These are phyloP conservation scores for Pherbina coryleti DNA, from an alignment of 2,888 invertebrate species.

Conservation along the genomic window DNA sequence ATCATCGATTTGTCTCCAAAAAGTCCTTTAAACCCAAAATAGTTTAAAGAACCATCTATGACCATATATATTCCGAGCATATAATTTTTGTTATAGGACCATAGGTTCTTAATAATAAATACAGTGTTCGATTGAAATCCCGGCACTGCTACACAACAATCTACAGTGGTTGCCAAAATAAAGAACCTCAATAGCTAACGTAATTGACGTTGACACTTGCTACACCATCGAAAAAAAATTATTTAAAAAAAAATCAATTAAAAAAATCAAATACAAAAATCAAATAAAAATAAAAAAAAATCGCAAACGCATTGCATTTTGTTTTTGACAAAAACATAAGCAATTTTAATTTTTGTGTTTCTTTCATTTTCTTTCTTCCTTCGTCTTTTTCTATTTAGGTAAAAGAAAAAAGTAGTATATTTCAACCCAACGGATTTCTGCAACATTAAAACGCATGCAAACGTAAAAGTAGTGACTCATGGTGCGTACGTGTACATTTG, in stretches of 20 bases:
- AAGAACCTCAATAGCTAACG: not conserved
- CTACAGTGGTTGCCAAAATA: constrained; percentile 3
- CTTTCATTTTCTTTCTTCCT: constrained; percentile 6
- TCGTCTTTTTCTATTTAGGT: constrained; percentile 35
- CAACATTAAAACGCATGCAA: constrained; percentile 6
- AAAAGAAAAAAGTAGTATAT: constrained; percentile 23
- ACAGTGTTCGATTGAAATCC: not conserved
- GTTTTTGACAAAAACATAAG: not conserved
- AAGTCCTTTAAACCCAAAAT: too few species aligned
- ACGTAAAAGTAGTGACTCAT: constrained; percentile 17
- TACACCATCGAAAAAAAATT: not conserved
- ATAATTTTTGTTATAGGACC: too few species aligned
- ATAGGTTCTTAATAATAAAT: too few species aligned
- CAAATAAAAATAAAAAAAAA: too few species aligned
- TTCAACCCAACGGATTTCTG: not conserved
- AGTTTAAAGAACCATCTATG: not conserved
- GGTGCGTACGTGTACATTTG: not conserved
- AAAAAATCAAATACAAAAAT: too few species aligned
- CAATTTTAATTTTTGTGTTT: not conserved
- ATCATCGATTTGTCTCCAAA: too few species aligned
- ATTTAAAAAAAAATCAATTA: not conserved
- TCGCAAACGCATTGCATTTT: constrained; percentile 43
- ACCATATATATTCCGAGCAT: not conserved
- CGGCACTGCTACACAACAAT: not conserved
- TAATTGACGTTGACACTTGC: constrained; percentile 44